A percentile compares a stretch with the other conserved stretches of the same genome.
Evolutionary conservation across 1,140 invertebrate species (phyloP).

Genomic region (Hyphantria cunea): DNA sequence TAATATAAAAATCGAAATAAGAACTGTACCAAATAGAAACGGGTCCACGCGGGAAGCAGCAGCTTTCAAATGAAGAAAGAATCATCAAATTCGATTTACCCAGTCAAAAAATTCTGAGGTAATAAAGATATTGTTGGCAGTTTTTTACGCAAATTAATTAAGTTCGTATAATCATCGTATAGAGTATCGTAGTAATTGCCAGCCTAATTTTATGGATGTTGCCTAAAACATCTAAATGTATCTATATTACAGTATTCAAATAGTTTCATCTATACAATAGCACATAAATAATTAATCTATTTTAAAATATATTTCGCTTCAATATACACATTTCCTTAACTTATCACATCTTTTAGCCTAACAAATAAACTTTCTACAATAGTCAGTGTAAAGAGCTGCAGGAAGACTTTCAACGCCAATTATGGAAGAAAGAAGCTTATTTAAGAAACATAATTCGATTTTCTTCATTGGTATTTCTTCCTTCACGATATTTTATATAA

Average conservation of each 20-base stretch:
- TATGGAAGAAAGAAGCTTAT: constrained; percentile 31
- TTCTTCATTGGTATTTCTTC: constrained; percentile 10
- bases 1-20: too few species aligned
- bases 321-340: constrained; percentile 60
- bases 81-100: too few species aligned
- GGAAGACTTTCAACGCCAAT: constrained; percentile 75
- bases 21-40: too few species aligned
- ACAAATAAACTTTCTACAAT: constrained; percentile 71
- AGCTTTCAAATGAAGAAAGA: too few species aligned
- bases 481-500: constrained; percentile 16
- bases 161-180: too few species aligned
- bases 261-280: constrained; percentile 52
- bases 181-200: constrained; percentile 31
- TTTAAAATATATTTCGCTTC: constrained; percentile 64
- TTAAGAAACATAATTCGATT: constrained; percentile 20
- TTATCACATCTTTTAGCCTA: constrained; percentile 69
- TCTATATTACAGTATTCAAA: constrained; percentile 43
- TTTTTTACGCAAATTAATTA: too few species aligned
- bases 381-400: constrained; percentile 81
- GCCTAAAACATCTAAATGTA: constrained; percentile 38
- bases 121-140: too few species aligned
- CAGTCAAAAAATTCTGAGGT: too few species aligned
- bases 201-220: constrained; percentile 19
- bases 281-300: constrained; percentile 54
- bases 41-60: too few species aligned